Conservation (phyloP, 2,113 vertebrate genomes). For the Upupa epops region DNA sequence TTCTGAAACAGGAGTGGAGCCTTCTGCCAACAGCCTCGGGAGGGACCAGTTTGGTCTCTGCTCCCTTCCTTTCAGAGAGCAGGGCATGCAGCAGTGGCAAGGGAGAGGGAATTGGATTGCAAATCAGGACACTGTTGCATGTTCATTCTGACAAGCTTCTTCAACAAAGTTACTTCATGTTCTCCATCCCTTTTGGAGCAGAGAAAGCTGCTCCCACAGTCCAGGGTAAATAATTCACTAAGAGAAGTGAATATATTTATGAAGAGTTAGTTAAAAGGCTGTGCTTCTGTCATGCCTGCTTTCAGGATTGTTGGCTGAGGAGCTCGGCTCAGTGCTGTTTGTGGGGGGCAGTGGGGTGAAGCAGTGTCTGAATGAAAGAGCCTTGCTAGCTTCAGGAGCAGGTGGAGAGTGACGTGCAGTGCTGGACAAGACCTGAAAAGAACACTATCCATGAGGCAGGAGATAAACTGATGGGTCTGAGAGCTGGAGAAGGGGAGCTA, state of each 20-base stretch:
- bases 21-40: background rate
- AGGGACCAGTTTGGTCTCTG: background rate
- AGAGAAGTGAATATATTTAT: slow-evolving; percentile 28
- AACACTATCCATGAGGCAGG: background rate
- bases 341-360: slow-evolving; percentile 24
- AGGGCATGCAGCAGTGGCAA: background rate
- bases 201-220: background rate
- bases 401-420: background rate
- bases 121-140: slow-evolving; percentile 22
- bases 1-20: background rate
- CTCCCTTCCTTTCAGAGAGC: background rate
- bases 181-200: slow-evolving; percentile 8
- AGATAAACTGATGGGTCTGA: background rate
- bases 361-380: background rate
- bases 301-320: background rate
- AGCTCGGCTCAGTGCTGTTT: slow-evolving; percentile 29
- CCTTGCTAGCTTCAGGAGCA: background rate
- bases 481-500: background rate
- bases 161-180: background rate
- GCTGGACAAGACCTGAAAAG: background rate
- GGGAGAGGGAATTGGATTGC: background rate
- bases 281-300: slow-evolving; percentile 38
- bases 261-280: slow-evolving; percentile 31
- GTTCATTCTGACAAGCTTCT: background rate
- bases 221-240: slow-evolving; percentile 44